Evolutionary conservation across 1,140 invertebrate genomes (phyloP).

Genomic region (Caenorhabditis remanei): DNA sequence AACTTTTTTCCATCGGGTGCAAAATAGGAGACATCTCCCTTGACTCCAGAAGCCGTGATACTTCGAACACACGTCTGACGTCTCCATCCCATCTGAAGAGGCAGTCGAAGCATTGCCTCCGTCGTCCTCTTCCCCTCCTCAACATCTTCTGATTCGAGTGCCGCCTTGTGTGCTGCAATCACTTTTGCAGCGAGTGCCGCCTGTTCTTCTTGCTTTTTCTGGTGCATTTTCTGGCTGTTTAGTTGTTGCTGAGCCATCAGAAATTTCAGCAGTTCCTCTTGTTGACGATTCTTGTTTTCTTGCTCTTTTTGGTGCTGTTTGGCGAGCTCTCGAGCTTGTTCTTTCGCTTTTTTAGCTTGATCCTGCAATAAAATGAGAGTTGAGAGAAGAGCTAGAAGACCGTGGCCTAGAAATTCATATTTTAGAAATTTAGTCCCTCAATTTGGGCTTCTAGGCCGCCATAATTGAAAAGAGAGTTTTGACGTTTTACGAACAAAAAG

Average conservation of each 20-base stretch:
- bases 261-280: not conserved
- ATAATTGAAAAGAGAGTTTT: too few species aligned
- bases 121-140: slow-evolving; percentile 31
- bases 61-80: slow-evolving; percentile 54
- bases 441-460: too few species aligned
- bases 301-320: not conserved
- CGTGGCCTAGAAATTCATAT: too few species aligned
- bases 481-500: too few species aligned
- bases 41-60: slow-evolving; percentile 43
- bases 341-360: slow-evolving; percentile 16
- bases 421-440: not conserved
- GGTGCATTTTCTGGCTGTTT: not conserved
- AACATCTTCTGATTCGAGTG: not conserved
- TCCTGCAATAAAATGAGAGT: slow-evolving; percentile 20
- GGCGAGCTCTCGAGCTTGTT: not conserved
- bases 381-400: too few species aligned
- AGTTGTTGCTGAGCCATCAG: slow-evolving; percentile 19
- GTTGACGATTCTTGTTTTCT: not conserved
- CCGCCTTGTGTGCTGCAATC: not conserved
- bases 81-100: slow-evolving; percentile 55
- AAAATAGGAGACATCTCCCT: slow-evolving; percentile 59
- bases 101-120: slow-evolving; percentile 40
- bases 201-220: slow-evolving; percentile 26
- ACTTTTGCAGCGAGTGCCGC: slow-evolving; percentile 9
- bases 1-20: slow-evolving; percentile 58